phyloP scores from a whole-genome alignment of 53 echinoderm and acorn worm genomes.

The Hippasteria phrygiana region DNA sequence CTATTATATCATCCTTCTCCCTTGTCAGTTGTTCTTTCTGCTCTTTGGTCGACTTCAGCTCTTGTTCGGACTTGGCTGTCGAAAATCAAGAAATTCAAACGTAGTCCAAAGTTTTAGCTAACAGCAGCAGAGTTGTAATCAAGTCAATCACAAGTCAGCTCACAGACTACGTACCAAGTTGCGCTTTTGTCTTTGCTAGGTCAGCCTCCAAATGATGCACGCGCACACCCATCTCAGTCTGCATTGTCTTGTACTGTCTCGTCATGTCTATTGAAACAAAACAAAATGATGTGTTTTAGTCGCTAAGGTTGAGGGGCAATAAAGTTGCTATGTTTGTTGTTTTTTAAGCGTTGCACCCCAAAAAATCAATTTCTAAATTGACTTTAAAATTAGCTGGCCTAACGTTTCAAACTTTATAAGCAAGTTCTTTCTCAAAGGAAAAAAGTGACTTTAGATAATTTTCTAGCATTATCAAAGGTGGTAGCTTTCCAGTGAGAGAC shows the following conservation, averaged over 20 bases:
- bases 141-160: too few species aligned
- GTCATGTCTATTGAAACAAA: conserved; percentile 82
- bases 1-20: conserved; percentile 83
- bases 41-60: conserved; percentile 79
- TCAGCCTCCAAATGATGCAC: conserved; percentile 78
- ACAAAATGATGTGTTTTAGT: neutral
- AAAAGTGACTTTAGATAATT: too few species aligned
- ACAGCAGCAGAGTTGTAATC: too few species aligned
- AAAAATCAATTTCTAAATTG: too few species aligned
- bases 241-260: conserved; percentile 97
- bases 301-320: neutral
- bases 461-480: too few species aligned
- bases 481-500: too few species aligned
- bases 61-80: conserved; percentile 80
- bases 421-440: too few species aligned
- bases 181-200: conserved; percentile 74
- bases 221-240: conserved; percentile 93
- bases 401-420: too few species aligned
- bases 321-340: too few species aligned
- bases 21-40: conserved; percentile 90
- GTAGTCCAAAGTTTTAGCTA: neutral
- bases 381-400: too few species aligned
- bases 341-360: too few species aligned
- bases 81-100: neutral
- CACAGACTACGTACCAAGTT: conserved; percentile 77